Evolutionary conservation across 2,113 vertebrate species (phyloP).

Genomic region (Urocitellus parryii): DNA sequence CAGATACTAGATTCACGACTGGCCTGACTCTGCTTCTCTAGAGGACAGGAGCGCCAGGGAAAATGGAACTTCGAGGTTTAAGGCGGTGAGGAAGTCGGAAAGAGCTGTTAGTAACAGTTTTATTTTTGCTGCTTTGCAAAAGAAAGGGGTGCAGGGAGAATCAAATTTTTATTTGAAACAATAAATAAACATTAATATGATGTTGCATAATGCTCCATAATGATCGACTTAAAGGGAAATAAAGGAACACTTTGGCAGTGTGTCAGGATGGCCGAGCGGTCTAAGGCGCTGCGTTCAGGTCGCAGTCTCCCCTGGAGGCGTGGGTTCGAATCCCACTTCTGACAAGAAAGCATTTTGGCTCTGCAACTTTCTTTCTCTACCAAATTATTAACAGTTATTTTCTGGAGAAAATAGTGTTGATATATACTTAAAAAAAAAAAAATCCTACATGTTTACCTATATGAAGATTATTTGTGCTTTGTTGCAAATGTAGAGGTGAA

Average conservation of each 20-base stretch:
- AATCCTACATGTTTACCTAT: not conserved
- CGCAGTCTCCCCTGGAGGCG: constrained; percentile 83
- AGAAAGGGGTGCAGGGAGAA: not conserved
- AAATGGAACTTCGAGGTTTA: not conserved
- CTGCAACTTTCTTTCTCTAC: accelerated
- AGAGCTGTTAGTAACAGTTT: not conserved
- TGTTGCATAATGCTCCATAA: too few relatives aligned
- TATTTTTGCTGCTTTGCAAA: not conserved
- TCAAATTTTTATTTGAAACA: not conserved
- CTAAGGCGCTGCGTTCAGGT: constrained; percentile 83
- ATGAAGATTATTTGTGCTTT: not conserved
- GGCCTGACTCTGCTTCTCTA: not conserved
- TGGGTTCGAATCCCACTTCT: constrained; percentile 86
- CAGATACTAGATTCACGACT: accelerated
- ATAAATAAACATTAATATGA: accelerated
- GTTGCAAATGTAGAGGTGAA: not conserved
- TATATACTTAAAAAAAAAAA: not conserved
- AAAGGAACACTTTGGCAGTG: accelerated
- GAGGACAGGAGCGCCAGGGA: not conserved
- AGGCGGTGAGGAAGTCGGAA: not conserved
- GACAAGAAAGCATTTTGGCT: accelerated
- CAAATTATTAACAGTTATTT: too few relatives aligned
- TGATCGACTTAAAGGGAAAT: accelerated
- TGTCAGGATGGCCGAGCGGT: constrained; percentile 85
- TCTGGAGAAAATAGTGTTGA: accelerated